Evolutionary conservation across 1,140 invertebrate genomes (phyloP), one percentile per base, ranked within the genome.

Genomic region (Colletes gigas): DNA sequence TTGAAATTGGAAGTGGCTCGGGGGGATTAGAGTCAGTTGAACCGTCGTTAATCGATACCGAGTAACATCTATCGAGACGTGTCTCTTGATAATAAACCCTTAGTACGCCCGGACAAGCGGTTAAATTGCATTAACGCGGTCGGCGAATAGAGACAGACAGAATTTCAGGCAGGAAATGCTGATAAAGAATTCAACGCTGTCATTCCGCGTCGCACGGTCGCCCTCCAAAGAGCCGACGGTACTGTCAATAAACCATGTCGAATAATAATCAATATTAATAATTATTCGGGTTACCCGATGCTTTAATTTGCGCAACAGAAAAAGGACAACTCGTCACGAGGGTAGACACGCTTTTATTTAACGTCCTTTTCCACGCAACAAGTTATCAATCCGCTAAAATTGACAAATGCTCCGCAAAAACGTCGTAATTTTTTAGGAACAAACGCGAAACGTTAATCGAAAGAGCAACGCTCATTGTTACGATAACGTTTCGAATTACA

Each of bases 41-140:
- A 86, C 79, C 80, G 81, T 76, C 70, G 83, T 85, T 83, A 86
- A 86, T 86, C 85, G 85, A 86, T 86, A 86, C 77, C 80, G 76
- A 78, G 76, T 77, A 77, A 85, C 84, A 77, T 86, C 83, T 78
- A 86, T 86, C 83, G 85, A 82, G 85, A 86, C 84, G 71, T 76
- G 81, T 85, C 70, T 81, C 84, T 71, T 82, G 83, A 82, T 80
- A 83, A 85, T 85, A 86, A 86, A 83, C 81, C 81, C 73, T 80
- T 83, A 77, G 55, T n/a, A 69, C 76, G 68, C 65, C 52, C 69
- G 75, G 71, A 81, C 66, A 82, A 74, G 59, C 79, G 67, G 57
- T 82, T 85, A 78, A 84, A 84, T 85, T 85, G 83, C 78, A 84
- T 82, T 85, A 69, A 81, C 66, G 30, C 73, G 78, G 63, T 44